Evolutionary conservation across 1,140 invertebrate genomes (phyloP), one percentile per base, ranked within the genome.

Genomic region (Achroia grisella): DNA sequence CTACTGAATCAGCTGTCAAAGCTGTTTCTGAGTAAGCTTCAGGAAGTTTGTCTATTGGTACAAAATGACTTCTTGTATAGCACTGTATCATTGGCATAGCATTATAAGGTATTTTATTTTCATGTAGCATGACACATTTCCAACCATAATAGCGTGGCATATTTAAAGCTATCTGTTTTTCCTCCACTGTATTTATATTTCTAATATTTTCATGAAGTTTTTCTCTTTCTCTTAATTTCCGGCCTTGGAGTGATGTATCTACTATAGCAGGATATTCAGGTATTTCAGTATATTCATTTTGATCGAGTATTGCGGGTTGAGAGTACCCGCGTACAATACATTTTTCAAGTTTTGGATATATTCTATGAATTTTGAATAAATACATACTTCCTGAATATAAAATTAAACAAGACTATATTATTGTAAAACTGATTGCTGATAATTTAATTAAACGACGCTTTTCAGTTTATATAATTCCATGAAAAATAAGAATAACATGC

Each of bases 91-190:
- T 79, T 4, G 88, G 80, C 58, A 94, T 71, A 29, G 89, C 85
- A 80, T 94, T 91, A 58, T 93, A 95, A 2, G 89, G 89, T 35
- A 91, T 62, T 12, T 52, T 35, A 36, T 87, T 69, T 64, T 94
- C 91, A 1, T 86, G 67, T 4, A 95, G 66, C 48, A 89, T 78
- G 13, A 90, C 65, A 17, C 87, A 88, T 52, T 88, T 88, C 86
- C 89, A 95, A 5, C 94, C 93, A 75, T 94, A 95, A 71, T 92
- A 94, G 37, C 89, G 87, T 4, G 92, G 91, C 89, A 95, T 91
- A 70, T 94, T 95, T 2, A 94, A 44, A 62, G 92, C 92, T 34
- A 94, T 90, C 42, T 93, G 86, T 72, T 96, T 96, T 80, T 95
- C 93, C 78, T 96, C 94, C 0, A 94, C 88, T 0, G 93, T 94